Conservation (phyloP, 2,888 invertebrate species). For the Carterocephalus palaemon region DNA sequence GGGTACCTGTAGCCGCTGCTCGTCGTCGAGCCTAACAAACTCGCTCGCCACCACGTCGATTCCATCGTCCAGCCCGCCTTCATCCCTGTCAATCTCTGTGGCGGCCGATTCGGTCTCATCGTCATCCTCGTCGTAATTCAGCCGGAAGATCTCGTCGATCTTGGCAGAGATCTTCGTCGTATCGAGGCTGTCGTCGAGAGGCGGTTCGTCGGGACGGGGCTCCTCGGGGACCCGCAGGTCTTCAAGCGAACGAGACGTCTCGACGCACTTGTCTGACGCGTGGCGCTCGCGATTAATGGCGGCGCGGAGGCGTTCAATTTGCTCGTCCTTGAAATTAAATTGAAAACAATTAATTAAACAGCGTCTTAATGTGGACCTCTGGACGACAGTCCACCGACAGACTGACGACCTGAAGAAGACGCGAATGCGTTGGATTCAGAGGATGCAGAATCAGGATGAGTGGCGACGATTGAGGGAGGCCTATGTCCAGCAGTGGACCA, state of each 20-base stretch:
- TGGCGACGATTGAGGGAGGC: no score
- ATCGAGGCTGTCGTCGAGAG: constrained; percentile 43
- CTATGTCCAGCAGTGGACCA: no score
- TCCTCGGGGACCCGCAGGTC: constrained; percentile 35
- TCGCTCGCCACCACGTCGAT: constrained; percentile 32
- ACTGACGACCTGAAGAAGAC: no score
- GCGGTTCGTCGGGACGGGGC: constrained; percentile 29
- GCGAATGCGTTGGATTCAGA: no score
- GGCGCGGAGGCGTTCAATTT: constrained; percentile 41
- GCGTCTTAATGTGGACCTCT: no score
- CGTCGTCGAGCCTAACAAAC: constrained; percentile 55
- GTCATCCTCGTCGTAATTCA: constrained; percentile 67
- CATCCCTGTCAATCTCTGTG: constrained; percentile 55
- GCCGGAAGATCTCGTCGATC: constrained; percentile 71
- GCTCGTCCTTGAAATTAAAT: constrained; percentile 33
- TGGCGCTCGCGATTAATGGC: constrained; percentile 33
- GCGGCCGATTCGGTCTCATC: constrained; percentile 63
- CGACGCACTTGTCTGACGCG: constrained; percentile 37
- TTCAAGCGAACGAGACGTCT: constrained; percentile 41
- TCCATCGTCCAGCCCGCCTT: constrained; percentile 27
- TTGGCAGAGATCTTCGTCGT: constrained; percentile 62
- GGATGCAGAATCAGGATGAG: no score
- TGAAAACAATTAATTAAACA: no score
- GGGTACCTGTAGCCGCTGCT: constrained; percentile 44
- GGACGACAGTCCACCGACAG: no score